Base-by-base conservation (phyloP, 2,113 vertebrate genomes). In the Cheirogaleus medius region DNA sequence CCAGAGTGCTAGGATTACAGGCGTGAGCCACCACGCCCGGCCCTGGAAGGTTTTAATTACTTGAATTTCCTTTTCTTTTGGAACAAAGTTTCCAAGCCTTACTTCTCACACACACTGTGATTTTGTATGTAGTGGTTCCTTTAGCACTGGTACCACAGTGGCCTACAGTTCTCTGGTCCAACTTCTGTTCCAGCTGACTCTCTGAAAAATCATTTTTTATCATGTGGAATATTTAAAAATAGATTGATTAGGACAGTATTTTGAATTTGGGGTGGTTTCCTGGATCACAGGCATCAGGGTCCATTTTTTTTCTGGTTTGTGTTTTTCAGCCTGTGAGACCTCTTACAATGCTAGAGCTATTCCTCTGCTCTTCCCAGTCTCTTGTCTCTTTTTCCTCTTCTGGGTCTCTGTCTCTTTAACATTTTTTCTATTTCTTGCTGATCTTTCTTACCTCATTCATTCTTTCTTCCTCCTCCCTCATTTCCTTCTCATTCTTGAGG, bases 291-390 rank as follows among this genome's bases (percentile, higher is more conserved):
- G 76, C 71, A 4, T 7, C 12, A 11, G 10, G 47, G 10, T 68
- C 49, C 1, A 0, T 21, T 1, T 49, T 44, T 6, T 42, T 5
- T 13, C 20, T 49, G 21, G 6, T 34, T 39, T 56, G 14, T 87
- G 32, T 54, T 29, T 73, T 56, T 20, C 25, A 18, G 60, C 29
- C 54, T 12, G 11, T 21, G 2, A 15, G 39, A 21, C 34, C 14
- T 8, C 83, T 7, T 8, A 0, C 8, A 2, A 0, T 37, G 23
- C 5, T 6, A 0, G 7, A 29, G 13, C 73, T 49, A 54, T n/a
- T 37, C 8, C 2, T 42, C 29, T 12, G 6, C 1, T 27, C 56
- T 54, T 32, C 11, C 27, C 0, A 1, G 0, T 56, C 21, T 56
- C 12, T 52, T 21, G n/a, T 49, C 39, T 64, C 15, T 29, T 27